Percentiles rank a stretch among this genome's conserved stretches.
Conservation (phyloP, 2,888 invertebrate genomes). For the Lithophane socia region DNA sequence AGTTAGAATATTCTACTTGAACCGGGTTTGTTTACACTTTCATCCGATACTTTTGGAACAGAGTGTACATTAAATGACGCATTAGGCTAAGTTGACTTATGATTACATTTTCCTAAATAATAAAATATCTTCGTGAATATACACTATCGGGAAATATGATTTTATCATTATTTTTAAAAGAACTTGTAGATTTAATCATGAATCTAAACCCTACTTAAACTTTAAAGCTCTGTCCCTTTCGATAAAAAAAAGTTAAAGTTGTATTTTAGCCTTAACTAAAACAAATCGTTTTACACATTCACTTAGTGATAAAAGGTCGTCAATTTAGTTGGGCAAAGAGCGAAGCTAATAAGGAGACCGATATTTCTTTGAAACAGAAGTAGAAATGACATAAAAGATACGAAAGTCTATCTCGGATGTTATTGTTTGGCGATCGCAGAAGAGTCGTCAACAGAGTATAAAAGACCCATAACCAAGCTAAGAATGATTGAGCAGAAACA, state of each 20-base stretch:
- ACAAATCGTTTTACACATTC: background rate
- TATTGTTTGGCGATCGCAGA: background rate
- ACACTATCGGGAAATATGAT: background rate
- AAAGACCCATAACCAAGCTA: background rate
- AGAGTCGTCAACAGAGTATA: background rate
- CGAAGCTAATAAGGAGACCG: background rate
- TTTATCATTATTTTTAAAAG: background rate
- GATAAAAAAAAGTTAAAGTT: background rate
- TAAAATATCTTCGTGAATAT: background rate
- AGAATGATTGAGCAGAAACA: background rate
- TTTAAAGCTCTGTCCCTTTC: constrained; percentile 33
- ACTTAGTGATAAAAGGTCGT: background rate
- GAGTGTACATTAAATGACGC: background rate
- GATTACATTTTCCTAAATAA: background rate
- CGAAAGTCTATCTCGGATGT: background rate
- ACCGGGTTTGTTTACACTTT: background rate
- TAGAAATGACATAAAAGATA: background rate
- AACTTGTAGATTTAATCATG: background rate
- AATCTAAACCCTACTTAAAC: constrained; percentile 21
- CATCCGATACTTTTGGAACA: background rate
- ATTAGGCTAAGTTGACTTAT: no score
- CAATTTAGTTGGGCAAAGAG: background rate
- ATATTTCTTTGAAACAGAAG: background rate
- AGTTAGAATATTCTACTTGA: background rate
- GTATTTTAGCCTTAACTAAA: background rate